Conservation (phyloP, 2,888 invertebrate species). For the Encarsia formosa region DNA sequence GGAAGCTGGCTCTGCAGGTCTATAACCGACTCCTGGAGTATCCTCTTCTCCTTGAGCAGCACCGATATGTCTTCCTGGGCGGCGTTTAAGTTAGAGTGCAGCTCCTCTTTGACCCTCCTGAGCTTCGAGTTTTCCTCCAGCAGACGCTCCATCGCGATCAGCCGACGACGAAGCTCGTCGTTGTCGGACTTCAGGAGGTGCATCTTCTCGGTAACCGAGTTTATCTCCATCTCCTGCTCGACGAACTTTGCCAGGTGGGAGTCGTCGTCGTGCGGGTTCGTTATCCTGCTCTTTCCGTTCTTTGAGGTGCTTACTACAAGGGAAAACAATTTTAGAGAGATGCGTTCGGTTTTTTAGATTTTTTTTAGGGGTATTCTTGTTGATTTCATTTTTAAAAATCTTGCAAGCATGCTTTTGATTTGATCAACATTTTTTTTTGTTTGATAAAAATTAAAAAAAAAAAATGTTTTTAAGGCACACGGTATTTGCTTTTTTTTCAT, state of each 20-base stretch:
- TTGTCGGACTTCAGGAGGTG: conserved; percentile 60
- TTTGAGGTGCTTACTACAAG: conserved; percentile 35
- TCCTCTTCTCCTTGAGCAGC: conserved; percentile 70
- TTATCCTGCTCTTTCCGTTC: conserved; percentile 20
- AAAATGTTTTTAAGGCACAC: too few species aligned
- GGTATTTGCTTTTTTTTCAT: too few species aligned
- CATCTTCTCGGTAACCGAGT: conserved; percentile 53
- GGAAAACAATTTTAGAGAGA: background rate
- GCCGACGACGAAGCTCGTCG: conserved; percentile 60
- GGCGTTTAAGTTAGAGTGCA: conserved; percentile 60
- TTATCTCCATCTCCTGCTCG: conserved; percentile 53
- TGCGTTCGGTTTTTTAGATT: too few species aligned
- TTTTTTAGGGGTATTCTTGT: too few species aligned
- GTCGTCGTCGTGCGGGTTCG: too few species aligned
- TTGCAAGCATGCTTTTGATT: too few species aligned
- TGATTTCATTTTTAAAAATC: too few species aligned
- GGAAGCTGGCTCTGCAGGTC: conserved; percentile 60
- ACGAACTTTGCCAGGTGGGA: conserved; percentile 33
- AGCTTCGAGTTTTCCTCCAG: conserved; percentile 58
- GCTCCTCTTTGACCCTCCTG: conserved; percentile 58
- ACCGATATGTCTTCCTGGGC: conserved; percentile 73
- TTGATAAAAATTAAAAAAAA: too few species aligned
- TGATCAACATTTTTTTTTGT: too few species aligned
- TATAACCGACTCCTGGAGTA: conserved; percentile 66
- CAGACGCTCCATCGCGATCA: conserved; percentile 58